A percentile compares a stretch with the other conserved stretches of the same genome.
These are phyloP conservation scores for Tenthredo mesomela DNA, from an alignment of 2,888 invertebrate genomes.

Conservation along the genomic window DNA sequence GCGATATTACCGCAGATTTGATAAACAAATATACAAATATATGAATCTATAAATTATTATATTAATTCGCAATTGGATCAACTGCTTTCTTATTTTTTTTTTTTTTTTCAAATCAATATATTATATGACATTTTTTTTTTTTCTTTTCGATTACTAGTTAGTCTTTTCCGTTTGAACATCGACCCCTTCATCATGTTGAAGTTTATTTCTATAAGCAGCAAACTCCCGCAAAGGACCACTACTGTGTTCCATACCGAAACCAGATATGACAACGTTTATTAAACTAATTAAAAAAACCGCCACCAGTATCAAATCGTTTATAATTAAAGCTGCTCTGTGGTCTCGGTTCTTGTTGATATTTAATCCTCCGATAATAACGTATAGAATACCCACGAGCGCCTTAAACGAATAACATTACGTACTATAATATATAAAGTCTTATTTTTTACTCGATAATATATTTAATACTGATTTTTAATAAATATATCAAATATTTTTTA, in stretches of 20 bases:
- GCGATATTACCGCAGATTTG: neutral
- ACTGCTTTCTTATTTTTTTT: too few species aligned
- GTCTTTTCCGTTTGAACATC: neutral
- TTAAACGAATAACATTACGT: constrained; percentile 77
- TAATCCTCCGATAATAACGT: constrained; percentile 90
- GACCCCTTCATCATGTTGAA: neutral
- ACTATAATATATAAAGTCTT: neutral
- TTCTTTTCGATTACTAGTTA: neutral
- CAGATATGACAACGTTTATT: constrained; percentile 90
- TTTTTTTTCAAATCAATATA: too few species aligned
- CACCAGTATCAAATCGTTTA: constrained; percentile 90
- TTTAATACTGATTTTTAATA: constrained; percentile 20
- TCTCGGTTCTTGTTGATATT: constrained; percentile 89
- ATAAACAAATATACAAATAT: neutral
- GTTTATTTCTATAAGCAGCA: neutral
- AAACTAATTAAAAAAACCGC: constrained; percentile 91
- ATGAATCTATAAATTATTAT: neutral
- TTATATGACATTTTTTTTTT: too few species aligned
- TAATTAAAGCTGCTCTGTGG: constrained; percentile 86
- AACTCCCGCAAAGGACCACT: constrained; percentile 79
- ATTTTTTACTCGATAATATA: constrained; percentile 36
- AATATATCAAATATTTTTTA: neutral
- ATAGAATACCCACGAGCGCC: constrained; percentile 90
- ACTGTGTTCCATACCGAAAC: constrained; percentile 91
- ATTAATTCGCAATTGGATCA: too few species aligned